phyloP scores from a whole-genome alignment of 2,113 vertebrate species.

The Sapajus apella region DNA sequence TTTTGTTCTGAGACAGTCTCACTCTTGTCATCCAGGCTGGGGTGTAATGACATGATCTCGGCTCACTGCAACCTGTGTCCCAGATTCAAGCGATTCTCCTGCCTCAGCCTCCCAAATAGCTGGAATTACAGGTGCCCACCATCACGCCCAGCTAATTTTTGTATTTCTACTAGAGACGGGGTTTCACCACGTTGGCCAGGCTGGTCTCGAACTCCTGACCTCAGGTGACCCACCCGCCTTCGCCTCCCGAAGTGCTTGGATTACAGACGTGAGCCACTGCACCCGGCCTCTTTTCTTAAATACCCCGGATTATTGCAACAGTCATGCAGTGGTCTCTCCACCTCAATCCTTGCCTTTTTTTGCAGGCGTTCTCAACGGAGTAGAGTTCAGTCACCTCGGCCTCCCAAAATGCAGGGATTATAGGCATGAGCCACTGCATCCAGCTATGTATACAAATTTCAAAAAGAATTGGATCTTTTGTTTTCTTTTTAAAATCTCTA shows the following conservation, averaged over 20 bases:
- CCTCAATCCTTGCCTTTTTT: too few relatives aligned
- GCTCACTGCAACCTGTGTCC: too few relatives aligned
- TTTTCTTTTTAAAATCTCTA: constrained; percentile 13
- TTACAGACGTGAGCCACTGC: background rate
- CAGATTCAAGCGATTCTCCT: background rate
- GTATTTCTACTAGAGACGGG: background rate
- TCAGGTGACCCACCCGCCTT: background rate
- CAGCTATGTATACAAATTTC: background rate
- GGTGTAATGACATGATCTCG: background rate
- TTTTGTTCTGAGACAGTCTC: background rate
- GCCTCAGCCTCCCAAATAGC: background rate
- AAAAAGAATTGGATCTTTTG: background rate
- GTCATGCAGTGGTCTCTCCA: too few relatives aligned
- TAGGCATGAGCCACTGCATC: too few relatives aligned
- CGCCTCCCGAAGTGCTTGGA: background rate
- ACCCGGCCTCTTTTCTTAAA: background rate
- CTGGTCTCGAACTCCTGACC: background rate
- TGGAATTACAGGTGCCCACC: background rate
- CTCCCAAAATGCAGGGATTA: too few relatives aligned
- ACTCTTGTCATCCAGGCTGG: background rate
- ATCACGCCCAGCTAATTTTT: background rate
- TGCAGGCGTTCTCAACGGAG: too few relatives aligned
- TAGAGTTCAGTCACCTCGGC: too few relatives aligned
- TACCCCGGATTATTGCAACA: too few relatives aligned
- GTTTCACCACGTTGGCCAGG: background rate